These are phyloP conservation scores for Mormyrus proboscirostris DNA, from an alignment of 2,797 vertebrate species.

Conservation along the genomic window DNA sequence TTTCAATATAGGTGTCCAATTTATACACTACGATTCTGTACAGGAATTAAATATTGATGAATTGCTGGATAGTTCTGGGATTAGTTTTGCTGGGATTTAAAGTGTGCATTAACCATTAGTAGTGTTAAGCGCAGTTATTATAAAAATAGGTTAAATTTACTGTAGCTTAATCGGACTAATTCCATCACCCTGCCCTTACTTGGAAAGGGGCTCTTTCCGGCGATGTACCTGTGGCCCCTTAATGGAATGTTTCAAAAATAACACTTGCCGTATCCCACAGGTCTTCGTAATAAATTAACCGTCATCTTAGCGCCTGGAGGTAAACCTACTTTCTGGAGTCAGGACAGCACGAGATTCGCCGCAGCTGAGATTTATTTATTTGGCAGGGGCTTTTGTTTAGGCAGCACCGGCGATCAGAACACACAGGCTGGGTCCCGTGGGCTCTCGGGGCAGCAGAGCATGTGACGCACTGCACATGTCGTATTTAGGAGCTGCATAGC, in stretches of 20 bases:
- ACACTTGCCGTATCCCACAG: not conserved
- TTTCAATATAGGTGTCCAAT: not conserved
- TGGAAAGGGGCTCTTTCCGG: not conserved
- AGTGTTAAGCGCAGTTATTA: not conserved
- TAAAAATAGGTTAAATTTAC: slow-evolving; percentile 7
- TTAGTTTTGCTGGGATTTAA: not conserved
- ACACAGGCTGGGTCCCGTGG: not conserved
- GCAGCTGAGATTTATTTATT: not conserved
- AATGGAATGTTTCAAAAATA: slow-evolving; percentile 7
- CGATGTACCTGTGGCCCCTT: not conserved
- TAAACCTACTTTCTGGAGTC: slow-evolving; percentile 10
- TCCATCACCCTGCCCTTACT: not conserved
- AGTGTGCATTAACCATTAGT: not conserved
- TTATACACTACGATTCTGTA: not conserved
- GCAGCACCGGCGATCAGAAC: not conserved
- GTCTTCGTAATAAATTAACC: slow-evolving; percentile 11
- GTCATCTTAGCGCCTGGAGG: not conserved
- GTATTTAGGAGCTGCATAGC: not conserved
- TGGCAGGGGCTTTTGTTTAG: not conserved
- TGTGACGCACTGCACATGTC: not conserved
- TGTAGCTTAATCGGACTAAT: not conserved
- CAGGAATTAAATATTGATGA: not conserved
- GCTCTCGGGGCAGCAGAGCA: not conserved
- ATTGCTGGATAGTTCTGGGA: not conserved
- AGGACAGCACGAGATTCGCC: not conserved